Base-by-base conservation (phyloP, 2,888 invertebrate genomes). In the Eubasilissa splendida region DNA sequence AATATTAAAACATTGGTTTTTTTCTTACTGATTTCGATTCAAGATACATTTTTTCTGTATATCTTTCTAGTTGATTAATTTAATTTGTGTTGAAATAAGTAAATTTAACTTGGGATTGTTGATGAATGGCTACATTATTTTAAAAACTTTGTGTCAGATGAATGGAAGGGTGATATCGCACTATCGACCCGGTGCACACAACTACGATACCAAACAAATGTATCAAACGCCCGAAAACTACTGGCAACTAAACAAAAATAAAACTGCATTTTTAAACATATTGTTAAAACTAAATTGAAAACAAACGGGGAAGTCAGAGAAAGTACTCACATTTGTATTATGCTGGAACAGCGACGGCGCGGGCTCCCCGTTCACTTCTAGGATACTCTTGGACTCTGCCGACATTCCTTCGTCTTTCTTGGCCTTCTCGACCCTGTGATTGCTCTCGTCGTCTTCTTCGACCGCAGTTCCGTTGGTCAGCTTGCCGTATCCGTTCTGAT, bases 351-450 rank as follows among this genome's bases (percentile, higher is more conserved):
- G 71, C 71, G 58, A 31, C n/a, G 56, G 56, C 4, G 42, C 3
- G 42, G 71, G 56, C 56, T 83, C 82, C 42, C 80, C 80, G 80
- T 83, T 83, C 59, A 56, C 58, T 50, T 79, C 73, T 60, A 33
- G 53, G 9, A 53, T 42, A 89, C 84, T 87, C 84, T 89, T 88
- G 7, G 89, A 88, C 78, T 89, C 90, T 0, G 89, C 89, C 82
- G 53, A 77, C 42, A 66, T 78, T 10, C 82, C 71, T 7, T 82
- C 76, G 9, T 82, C 82, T 31, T 77, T 75, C 82, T 89, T 90
- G 0, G 89, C 89, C 71, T 90, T 84, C 77, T 84, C 73, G 60
- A 76, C 80, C 22, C 81, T 60, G 22, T 65, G 60, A 53, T 66
- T 65, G 82, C 89, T 90, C 0, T 89, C 89, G 60, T 90, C 89